Evolutionary conservation across 2,113 vertebrate genomes (phyloP), one percentile per base, ranked within the genome.

Genomic region (Takifugu bimaculatus): DNA sequence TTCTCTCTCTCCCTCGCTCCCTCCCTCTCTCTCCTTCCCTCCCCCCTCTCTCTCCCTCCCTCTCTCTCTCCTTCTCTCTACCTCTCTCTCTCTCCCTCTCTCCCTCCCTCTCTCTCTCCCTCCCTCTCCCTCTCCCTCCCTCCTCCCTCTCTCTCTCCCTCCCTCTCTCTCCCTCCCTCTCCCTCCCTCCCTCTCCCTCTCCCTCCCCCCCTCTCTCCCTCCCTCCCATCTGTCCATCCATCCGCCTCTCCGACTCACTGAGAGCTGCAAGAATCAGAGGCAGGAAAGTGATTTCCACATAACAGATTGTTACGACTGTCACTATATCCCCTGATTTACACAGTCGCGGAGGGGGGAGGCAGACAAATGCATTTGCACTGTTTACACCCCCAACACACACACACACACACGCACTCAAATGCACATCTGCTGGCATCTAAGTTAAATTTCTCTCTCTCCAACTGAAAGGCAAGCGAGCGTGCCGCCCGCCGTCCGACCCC

Each of bases 251-350:
- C 65, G 39, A 77, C 70, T 77, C 50, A 55, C 50, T 61, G 55
- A 48, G 56, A 71, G 72, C 14, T 6, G 61, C 5, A 0, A 70
- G 68, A 71, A 71, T 69, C 72, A 68, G 66, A 78, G 77, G 66
- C 43, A 73, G 75, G 69, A 74, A 78, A 75, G 72, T 72, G 54
- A 85, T 81, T 83, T 83, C 79, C 69, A 66, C 77, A 72, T 66
- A 84, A 84, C 74, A 67, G 68, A 76, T 81, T 70, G 72, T 81
- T 81, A 74, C 50, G 27, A 55, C 75, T 84, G 79, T 84, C 79
- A 77, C 79, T 76, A 75, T 77, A 87, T 88, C 74, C 75, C 57
- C 71, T 79, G 79, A 83, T 85, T 88, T 85, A 86, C 74, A 85
- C 75, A 70, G 68, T 68, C 52, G 29, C 77, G 54, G 70, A 67